Conservation (phyloP, 2,888 invertebrate species). For the Cheilosia grossa region DNA sequence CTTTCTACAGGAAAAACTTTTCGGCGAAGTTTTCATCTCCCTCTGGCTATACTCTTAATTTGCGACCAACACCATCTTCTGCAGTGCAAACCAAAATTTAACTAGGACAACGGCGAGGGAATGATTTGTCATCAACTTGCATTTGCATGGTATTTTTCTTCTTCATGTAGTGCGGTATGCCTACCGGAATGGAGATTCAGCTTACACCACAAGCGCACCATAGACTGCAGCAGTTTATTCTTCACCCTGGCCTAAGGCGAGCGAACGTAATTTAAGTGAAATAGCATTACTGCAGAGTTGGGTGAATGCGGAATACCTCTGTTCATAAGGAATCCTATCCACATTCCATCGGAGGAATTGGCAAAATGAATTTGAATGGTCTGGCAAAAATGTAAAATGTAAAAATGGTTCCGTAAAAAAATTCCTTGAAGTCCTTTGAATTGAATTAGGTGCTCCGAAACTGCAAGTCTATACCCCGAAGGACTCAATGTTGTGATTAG, state of each 20-base stretch:
- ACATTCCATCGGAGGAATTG: slow-evolving; percentile 37
- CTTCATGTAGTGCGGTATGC: slow-evolving; percentile 25
- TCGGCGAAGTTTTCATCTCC: slow-evolving; percentile 21
- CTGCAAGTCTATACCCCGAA: slow-evolving; percentile 32
- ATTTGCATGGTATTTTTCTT: slow-evolving; percentile 61
- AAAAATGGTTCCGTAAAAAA: slow-evolving; percentile 19
- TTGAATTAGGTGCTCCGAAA: slow-evolving; percentile 57
- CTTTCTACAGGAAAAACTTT: slow-evolving; percentile 38
- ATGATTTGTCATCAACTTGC: slow-evolving; percentile 67
- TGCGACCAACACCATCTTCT: slow-evolving; percentile 26
- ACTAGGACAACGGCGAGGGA: slow-evolving; percentile 24
- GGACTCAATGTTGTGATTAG: slow-evolving; percentile 53
- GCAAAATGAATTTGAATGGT: slow-evolving; percentile 59
- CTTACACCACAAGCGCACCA: slow-evolving; percentile 15
- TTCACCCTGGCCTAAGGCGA: slow-evolving; percentile 2
- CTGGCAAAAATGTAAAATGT: neutral
- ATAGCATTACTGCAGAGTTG: slow-evolving; percentile 62
- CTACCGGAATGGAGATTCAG: slow-evolving; percentile 9
- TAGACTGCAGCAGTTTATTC: slow-evolving; percentile 57
- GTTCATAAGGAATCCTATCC: neutral
- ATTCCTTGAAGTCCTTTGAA: slow-evolving; percentile 34
- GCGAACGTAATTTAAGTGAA: slow-evolving; percentile 42
- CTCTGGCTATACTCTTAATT: slow-evolving; percentile 53
- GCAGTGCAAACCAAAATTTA: slow-evolving; percentile 33
- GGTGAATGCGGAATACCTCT: slow-evolving; percentile 23